Base-by-base conservation (phyloP, 2,113 vertebrate genomes). In the Urocitellus parryii region DNA sequence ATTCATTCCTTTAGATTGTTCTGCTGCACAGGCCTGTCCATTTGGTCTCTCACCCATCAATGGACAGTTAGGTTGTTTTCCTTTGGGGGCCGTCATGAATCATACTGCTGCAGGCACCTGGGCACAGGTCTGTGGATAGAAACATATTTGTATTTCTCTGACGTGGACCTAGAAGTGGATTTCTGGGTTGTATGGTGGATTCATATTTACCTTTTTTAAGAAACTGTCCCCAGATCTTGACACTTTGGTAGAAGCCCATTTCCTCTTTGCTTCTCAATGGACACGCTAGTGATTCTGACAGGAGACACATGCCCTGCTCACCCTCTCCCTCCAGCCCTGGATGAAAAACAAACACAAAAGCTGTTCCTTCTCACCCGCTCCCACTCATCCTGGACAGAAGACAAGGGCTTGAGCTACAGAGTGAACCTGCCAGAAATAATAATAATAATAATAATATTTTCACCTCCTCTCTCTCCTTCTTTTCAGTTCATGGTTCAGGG, bases 221-320 rank as follows among this genome's bases (percentile, higher is more conserved):
- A 90, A 63, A 20, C 70, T 27, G 27, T 80, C 78, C 94, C 18
- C 11, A 29, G 88, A 27, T 63, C 91, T 86, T 32, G 80, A 74
- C 53, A 48, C 68, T 82, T 45, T n/a, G 3, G 1, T 8, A 3
- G 9, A 32, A 24, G 45, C 39, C 48, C 48, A 3, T 76, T 70
- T 82, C 11, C n/a, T 65, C 51, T 68, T 74, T 61, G 56, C 13
- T 87, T 68, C 53, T 29, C 4, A 12, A 86, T 16, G 25, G 22
- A 81, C 80, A 89, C 3, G 29, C 61, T 37, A 22, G 51, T 7
- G 29, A 73, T 51, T 51, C 58, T 58, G 77, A 76, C 24, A 29
- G 1, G 8, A 67, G 39, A 32, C 27, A 3, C 45, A 29, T 4
- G 20, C 16, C 4, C 42, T 4, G 25, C 22, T 27, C 45, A 22